phyloP scores from a whole-genome alignment of 1,140 invertebrate genomes.

The Drosophila arawakana region DNA sequence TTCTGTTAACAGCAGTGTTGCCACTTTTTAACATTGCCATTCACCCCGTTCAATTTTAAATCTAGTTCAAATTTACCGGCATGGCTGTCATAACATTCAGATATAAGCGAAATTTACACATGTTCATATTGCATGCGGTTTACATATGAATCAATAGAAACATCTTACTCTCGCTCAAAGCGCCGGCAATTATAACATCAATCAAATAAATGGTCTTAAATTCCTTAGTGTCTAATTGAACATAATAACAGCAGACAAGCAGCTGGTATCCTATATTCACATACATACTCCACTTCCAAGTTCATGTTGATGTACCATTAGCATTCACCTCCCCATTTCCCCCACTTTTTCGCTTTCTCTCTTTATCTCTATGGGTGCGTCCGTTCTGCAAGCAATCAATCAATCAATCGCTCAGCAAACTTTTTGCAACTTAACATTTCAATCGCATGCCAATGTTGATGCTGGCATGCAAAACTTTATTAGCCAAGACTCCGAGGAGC shows the following conservation, averaged over 20 bases:
- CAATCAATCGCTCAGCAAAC: slow-evolving; percentile 45
- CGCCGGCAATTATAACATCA: slow-evolving; percentile 40
- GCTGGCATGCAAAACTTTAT: slow-evolving; percentile 37
- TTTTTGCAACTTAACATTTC: slow-evolving; percentile 54
- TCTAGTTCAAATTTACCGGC: slow-evolving; percentile 1
- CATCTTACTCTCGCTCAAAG: background rate
- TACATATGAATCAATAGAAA: background rate
- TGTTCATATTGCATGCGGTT: slow-evolving; percentile 5
- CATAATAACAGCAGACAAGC: slow-evolving; percentile 42
- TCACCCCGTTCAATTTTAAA: slow-evolving; percentile 13
- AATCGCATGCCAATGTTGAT: slow-evolving; percentile 41
- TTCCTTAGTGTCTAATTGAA: slow-evolving; percentile 48
- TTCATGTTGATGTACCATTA: slow-evolving; percentile 43
- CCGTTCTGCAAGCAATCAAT: slow-evolving; percentile 28
- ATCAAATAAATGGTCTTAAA: slow-evolving; percentile 46
- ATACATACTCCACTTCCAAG: background rate
- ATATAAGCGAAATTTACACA: background rate
- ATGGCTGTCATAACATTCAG: background rate
- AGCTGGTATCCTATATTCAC: slow-evolving; percentile 10
- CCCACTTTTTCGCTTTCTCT: background rate
- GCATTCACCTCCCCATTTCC: background rate
- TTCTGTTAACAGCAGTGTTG: slow-evolving; percentile 11
- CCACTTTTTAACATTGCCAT: slow-evolving; percentile 21
- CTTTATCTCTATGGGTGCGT: background rate
- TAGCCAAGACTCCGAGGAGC: background rate